Evolutionary conservation across 2,797 vertebrate species (phyloP).

Genomic region (Phrynocephalus guinanensis): DNA sequence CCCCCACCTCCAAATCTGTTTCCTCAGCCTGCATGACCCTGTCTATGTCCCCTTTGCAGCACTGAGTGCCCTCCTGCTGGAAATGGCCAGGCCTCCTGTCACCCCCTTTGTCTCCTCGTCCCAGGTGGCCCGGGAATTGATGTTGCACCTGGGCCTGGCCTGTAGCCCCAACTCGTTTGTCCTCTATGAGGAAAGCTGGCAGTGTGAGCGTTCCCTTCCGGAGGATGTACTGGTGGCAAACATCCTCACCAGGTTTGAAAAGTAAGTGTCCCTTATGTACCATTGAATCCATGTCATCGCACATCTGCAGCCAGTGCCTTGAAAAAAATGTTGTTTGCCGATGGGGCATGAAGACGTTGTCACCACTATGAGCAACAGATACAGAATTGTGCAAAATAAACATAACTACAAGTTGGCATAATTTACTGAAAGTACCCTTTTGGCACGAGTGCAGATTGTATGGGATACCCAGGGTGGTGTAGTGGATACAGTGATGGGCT

Average conservation of each 20-base stretch:
- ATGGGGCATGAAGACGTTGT: neutral
- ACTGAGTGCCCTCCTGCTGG: constrained; percentile 56
- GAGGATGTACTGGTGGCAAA: constrained; percentile 89
- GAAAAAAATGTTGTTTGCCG: neutral
- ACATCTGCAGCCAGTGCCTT: neutral
- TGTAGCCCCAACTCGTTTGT: constrained; percentile 91
- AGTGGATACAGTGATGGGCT: too few relatives aligned
- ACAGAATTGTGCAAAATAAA: neutral
- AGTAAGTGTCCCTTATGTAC: constrained; percentile 76
- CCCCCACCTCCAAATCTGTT: neutral
- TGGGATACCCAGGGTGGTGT: too few relatives aligned
- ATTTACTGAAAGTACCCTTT: neutral
- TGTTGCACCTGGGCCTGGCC: constrained; percentile 87
- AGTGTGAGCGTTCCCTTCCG: constrained; percentile 87
- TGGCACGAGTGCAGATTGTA: neutral
- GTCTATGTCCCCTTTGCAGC: constrained; percentile 66
- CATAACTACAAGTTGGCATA: too few relatives aligned
- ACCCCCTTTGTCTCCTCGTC: constrained; percentile 59
- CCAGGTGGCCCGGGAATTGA: constrained; percentile 90
- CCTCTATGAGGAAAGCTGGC: constrained; percentile 88
- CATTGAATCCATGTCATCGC: too few relatives aligned
- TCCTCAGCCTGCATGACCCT: constrained; percentile 27
- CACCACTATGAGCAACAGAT: neutral
- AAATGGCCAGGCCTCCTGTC: constrained; percentile 30
- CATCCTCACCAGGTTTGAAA: constrained; percentile 93